Evolutionary conservation across 2,888 invertebrate genomes (phyloP).

Genomic region (Andrena flavipes): DNA sequence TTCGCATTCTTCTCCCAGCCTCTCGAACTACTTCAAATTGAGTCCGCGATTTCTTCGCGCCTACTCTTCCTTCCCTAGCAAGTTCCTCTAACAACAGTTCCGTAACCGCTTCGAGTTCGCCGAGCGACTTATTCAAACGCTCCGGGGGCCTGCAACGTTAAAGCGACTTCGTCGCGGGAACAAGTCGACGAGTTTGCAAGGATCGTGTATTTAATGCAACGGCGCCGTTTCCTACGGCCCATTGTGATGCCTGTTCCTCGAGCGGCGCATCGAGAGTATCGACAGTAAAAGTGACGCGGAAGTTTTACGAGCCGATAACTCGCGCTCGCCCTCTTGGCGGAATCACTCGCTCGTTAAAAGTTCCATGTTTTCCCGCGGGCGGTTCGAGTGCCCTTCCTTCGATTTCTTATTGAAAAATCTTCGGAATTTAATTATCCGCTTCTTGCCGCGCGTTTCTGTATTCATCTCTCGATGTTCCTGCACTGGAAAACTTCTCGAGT

Average conservation of each 20-base stretch:
- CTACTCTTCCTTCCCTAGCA: not conserved
- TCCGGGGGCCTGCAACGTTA: not conserved
- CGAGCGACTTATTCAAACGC: constrained; percentile 1
- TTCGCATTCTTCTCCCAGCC: not conserved
- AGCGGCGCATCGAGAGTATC: constrained; percentile 11
- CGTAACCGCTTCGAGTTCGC: constrained; percentile 6
- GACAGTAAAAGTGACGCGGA: constrained; percentile 24
- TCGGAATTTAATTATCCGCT: not conserved
- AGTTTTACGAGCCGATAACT: constrained; percentile 27
- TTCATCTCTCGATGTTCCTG: not conserved
- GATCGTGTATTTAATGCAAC: constrained; percentile 18
- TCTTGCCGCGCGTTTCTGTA: not conserved
- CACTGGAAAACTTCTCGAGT: not conserved
- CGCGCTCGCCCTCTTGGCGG: not conserved
- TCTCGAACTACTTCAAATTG: not conserved
- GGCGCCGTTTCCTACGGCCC: not conserved
- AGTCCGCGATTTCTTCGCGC: constrained; percentile 17
- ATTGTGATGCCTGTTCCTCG: not conserved
- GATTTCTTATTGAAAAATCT: not conserved
- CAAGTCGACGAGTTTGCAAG: not conserved
- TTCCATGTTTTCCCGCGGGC: not conserved
- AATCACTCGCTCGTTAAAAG: constrained; percentile 7
- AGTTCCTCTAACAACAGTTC: constrained; percentile 15
- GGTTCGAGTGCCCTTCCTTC: not conserved
- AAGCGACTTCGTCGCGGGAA: constrained; percentile 1